Conservation (phyloP, 2,888 invertebrate genomes). For the Euphydryas editha region DNA sequence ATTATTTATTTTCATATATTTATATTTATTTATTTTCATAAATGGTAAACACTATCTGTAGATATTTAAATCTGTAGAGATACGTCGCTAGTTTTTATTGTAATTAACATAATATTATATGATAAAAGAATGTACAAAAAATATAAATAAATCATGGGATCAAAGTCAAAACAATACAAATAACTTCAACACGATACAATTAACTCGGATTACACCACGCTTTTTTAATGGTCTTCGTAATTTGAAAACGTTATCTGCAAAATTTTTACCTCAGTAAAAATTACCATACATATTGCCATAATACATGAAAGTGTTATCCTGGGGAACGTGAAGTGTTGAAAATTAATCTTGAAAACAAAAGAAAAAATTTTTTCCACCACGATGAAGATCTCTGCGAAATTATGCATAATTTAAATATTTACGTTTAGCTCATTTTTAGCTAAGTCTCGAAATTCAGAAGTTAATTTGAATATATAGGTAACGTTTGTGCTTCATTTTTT, state of each 20-base stretch:
- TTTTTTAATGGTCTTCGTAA: neutral
- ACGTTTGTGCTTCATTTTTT: too few relatives aligned
- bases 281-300: slow-evolving; percentile 27
- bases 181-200: too few relatives aligned
- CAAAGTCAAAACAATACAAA: neutral
- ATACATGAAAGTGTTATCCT: slow-evolving; percentile 22
- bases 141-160: too few relatives aligned
- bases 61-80: too few relatives aligned
- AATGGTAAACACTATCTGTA: too few relatives aligned
- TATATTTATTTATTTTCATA: too few relatives aligned
- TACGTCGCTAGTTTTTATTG: too few relatives aligned
- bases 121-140: too few relatives aligned
- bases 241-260: slow-evolving; percentile 3
- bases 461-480: slow-evolving; percentile 5
- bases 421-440: neutral
- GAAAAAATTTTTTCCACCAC: slow-evolving; percentile 7
- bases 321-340: slow-evolving; percentile 19
- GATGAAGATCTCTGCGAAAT: slow-evolving; percentile 7
- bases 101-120: too few relatives aligned
- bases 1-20: too few relatives aligned
- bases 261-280: slow-evolving; percentile 23
- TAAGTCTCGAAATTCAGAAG: neutral
- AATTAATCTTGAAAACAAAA: slow-evolving; percentile 25
- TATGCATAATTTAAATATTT: slow-evolving; percentile 14
- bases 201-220: neutral